Percentiles rank a stretch among this genome's conserved stretches.
Conservation (phyloP, 2,113 vertebrate genomes). For the Prolemur simus region DNA sequence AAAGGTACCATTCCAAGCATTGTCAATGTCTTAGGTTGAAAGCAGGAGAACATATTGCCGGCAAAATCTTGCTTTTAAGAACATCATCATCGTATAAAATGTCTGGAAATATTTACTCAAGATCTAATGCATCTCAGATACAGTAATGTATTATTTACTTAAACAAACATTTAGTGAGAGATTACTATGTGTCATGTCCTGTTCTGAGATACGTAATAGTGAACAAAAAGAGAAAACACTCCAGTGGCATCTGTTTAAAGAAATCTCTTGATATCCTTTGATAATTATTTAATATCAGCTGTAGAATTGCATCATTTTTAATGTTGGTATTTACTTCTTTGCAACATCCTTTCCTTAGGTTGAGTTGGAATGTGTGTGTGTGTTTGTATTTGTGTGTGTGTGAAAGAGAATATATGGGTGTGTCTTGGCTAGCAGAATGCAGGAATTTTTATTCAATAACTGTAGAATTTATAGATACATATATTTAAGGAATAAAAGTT, state of each 20-base stretch:
- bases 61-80: neutral
- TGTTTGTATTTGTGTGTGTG: neutral
- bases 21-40: constrained; percentile 24
- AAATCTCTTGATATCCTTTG: neutral
- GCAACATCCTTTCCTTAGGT: neutral
- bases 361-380: neutral
- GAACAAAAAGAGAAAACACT: neutral
- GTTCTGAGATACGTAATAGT: neutral
- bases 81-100: neutral
- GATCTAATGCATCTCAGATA: neutral
- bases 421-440: neutral
- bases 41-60: neutral
- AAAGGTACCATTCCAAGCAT: constrained; percentile 21
- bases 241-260: neutral
- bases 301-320: neutral
- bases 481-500: neutral
- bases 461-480: neutral
- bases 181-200: neutral
- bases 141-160: neutral
- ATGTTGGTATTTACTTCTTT: neutral
- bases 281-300: neutral
- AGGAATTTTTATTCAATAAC: neutral
- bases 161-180: neutral
- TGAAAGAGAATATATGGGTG: neutral
- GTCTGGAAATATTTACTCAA: neutral